Conservation (phyloP, 2,888 invertebrate species). For the Pomacea canaliculata region DNA sequence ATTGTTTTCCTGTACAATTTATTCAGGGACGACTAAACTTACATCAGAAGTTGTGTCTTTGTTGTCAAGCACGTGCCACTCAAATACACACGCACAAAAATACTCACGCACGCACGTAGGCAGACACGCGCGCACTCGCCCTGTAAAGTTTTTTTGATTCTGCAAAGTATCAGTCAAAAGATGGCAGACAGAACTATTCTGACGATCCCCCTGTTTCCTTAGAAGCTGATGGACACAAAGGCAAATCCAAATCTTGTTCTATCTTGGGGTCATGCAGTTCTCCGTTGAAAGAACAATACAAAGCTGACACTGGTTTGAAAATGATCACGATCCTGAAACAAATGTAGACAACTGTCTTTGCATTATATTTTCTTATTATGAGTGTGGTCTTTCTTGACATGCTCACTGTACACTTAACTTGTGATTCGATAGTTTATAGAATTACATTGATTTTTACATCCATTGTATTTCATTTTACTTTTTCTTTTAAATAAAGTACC, state of each 20-base stretch:
- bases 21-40: too few species aligned
- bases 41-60: too few species aligned
- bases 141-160: background rate
- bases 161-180: background rate
- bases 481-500: too few species aligned
- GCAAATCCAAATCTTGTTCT: slow-evolving; percentile 7
- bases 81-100: slow-evolving; percentile 9
- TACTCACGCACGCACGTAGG: background rate
- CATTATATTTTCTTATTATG: too few species aligned
- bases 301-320: slow-evolving; percentile 15
- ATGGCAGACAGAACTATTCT: background rate
- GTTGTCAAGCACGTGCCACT: background rate
- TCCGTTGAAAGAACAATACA: slow-evolving; percentile 15
- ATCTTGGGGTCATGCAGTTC: slow-evolving; percentile 18
- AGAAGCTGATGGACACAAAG: too few species aligned
- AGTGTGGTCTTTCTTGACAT: too few species aligned
- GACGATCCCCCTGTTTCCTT: too few species aligned
- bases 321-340: slow-evolving; percentile 16
- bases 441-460: too few species aligned
- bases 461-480: too few species aligned
- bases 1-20: too few species aligned
- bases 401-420: too few species aligned
- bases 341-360: background rate
- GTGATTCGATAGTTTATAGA: too few species aligned
- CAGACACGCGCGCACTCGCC: slow-evolving; percentile 13